Evolutionary conservation across 2,888 invertebrate genomes (phyloP), one percentile per base, ranked within the genome.

Genomic region (Tachina grossa): DNA sequence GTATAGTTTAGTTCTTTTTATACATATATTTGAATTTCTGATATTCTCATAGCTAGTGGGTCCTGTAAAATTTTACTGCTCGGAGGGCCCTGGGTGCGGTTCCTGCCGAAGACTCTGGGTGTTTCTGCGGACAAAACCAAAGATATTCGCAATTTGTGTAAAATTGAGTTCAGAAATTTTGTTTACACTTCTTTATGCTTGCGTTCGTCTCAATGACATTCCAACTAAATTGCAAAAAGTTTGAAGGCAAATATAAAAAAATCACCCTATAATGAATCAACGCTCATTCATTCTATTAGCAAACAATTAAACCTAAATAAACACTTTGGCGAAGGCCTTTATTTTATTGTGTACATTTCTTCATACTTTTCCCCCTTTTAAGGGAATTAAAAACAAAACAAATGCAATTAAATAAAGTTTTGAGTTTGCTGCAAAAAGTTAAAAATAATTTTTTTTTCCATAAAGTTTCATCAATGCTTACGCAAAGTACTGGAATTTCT

Each of bases 261-360:
- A 57, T 22, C 45, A 57, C 71, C 71, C 45, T 47, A 8, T 71
- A n/a, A 8, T 16, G 31, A 59, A 66, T 43, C 14, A 47, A 51
- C 43, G 11, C 74, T 47, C 75, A 71, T 80, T 65, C 76, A 85
- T 41, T 75, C 57, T 69, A 68, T 69, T 75, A 76, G 61, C 76
- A 83, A 83, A 72, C 47, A 85, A 79, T 55, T 47, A 61, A 72
- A 47, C 22, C 47, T 13, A 49, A 16, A 59, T 16, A 69, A 81
- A 79, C 31, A 6, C 69, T 83, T 79, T 55, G 14, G 5, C 55
- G 85, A 85, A 83, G 85, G 83, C 76, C 61, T 85, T 71, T 68
- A 14, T 55, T 53, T 55, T 19, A 53, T 59, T 65, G 66, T 39
- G 74, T 19, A 13, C 22, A 74, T 16, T 51, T 68, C 19, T 51